Conservation (phyloP, 2,888 invertebrate genomes). For the Eupeodes luniger region DNA sequence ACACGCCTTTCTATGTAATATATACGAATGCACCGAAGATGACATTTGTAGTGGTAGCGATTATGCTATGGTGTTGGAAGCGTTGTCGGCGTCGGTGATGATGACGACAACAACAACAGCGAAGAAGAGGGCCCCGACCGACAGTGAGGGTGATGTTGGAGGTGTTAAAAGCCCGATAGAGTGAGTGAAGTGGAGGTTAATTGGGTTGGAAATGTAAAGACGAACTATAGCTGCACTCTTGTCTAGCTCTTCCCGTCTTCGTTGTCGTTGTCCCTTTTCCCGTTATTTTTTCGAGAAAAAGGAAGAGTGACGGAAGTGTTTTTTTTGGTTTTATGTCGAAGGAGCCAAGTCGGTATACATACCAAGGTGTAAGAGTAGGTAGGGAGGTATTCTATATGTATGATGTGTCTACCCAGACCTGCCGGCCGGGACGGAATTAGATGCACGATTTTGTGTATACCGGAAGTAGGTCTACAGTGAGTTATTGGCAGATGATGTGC, state of each 20-base stretch:
- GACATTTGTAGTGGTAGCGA: slow-evolving; percentile 11
- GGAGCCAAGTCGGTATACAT: neutral
- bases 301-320: slow-evolving; percentile 5
- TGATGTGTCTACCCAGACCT: slow-evolving; percentile 37
- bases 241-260: neutral
- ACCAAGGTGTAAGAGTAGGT: too few relatives aligned
- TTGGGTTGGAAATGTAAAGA: slow-evolving; percentile 67
- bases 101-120: neutral
- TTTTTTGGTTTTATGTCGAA: neutral
- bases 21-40: slow-evolving; percentile 56
- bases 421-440: slow-evolving; percentile 53
- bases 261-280: neutral
- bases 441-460: slow-evolving; percentile 58
- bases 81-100: slow-evolving; percentile 19
- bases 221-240: slow-evolving; percentile 22
- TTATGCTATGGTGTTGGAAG: slow-evolving; percentile 17
- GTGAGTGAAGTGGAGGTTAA: slow-evolving; percentile 62
- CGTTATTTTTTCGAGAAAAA: neutral
- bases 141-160: slow-evolving; percentile 23
- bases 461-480: slow-evolving; percentile 70
- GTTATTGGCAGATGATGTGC: slow-evolving; percentile 70
- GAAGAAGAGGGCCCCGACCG: too few relatives aligned
- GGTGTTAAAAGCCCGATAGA: slow-evolving; percentile 47
- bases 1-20: slow-evolving; percentile 73
- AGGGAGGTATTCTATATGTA: neutral